These are phyloP conservation scores for Eolophus roseicapilla DNA, from an alignment of 2,113 vertebrate genomes.

Conservation along the genomic window DNA sequence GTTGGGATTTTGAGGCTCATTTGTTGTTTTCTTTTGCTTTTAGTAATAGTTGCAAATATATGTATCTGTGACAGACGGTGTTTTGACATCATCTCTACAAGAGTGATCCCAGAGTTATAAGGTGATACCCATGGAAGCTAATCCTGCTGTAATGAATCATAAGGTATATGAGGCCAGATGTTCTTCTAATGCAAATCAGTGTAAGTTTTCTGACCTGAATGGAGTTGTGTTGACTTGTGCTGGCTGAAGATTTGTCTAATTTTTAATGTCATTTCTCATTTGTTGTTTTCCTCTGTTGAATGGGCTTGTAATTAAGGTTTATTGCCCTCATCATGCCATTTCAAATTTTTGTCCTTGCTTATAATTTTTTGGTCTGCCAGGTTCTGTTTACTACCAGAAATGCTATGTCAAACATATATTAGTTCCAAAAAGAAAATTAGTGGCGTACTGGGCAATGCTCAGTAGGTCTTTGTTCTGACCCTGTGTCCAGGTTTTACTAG, in stretches of 20 bases:
- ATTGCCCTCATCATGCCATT: neutral
- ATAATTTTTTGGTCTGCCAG: neutral
- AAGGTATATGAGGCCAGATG: neutral
- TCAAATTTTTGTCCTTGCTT: neutral
- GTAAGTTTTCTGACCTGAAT: neutral
- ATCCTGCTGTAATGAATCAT: neutral
- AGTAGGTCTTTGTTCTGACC: neutral
- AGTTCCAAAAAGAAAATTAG: neutral
- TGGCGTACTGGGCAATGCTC: neutral
- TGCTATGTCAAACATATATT: neutral
- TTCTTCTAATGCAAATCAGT: neutral
- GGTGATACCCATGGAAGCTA: neutral
- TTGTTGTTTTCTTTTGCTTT: neutral
- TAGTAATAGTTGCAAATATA: neutral
- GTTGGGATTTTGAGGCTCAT: neutral
- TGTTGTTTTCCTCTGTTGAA: neutral
- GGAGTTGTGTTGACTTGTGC: neutral
- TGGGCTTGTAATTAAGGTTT: neutral
- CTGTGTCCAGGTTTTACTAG: neutral
- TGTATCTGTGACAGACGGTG: neutral
- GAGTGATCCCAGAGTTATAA: neutral
- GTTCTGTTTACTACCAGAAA: neutral
- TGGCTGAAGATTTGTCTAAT: neutral
- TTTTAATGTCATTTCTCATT: slow-evolving; percentile 7
- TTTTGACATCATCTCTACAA: neutral